phyloP scores from a whole-genome alignment of 2,113 vertebrate species.

The Chaetura pelagica region DNA sequence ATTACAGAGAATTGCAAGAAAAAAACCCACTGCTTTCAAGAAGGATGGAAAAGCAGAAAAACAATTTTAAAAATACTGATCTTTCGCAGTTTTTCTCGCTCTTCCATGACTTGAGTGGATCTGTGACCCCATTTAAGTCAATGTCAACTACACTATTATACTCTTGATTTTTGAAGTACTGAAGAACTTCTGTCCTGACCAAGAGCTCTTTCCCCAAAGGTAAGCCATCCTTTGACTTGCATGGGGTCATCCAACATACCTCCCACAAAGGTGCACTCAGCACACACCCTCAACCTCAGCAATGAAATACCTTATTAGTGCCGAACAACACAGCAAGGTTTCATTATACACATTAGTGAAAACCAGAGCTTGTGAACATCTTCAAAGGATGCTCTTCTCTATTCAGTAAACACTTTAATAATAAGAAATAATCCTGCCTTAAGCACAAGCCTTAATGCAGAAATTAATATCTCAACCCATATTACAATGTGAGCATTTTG shows the following conservation, averaged over 20 bases:
- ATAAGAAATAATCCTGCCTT: not conserved
- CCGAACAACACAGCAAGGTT: not conserved
- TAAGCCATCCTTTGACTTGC: rapidly evolving
- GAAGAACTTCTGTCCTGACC: not conserved
- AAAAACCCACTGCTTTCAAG: not conserved
- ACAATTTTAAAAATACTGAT: not conserved
- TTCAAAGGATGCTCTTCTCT: not conserved
- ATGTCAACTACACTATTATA: not conserved
- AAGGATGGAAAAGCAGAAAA: not conserved
- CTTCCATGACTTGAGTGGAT: not conserved
- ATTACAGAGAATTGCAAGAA: not conserved
- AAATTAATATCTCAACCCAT: not conserved
- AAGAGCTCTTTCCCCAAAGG: not conserved
- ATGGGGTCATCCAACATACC: not conserved
- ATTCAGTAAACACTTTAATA: not conserved
- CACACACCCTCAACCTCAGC: not conserved
- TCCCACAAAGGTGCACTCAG: not conserved
- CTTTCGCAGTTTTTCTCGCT: not conserved
- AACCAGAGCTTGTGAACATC: not conserved
- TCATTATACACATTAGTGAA: not conserved
- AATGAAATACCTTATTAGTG: not conserved
- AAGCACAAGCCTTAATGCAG: not conserved
- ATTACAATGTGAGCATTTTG: not conserved
- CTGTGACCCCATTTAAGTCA: not conserved
- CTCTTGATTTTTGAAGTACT: not conserved